These are phyloP conservation scores for Saguinus imperator DNA, from an alignment of 2,113 vertebrate genomes.

Conservation along the genomic window DNA sequence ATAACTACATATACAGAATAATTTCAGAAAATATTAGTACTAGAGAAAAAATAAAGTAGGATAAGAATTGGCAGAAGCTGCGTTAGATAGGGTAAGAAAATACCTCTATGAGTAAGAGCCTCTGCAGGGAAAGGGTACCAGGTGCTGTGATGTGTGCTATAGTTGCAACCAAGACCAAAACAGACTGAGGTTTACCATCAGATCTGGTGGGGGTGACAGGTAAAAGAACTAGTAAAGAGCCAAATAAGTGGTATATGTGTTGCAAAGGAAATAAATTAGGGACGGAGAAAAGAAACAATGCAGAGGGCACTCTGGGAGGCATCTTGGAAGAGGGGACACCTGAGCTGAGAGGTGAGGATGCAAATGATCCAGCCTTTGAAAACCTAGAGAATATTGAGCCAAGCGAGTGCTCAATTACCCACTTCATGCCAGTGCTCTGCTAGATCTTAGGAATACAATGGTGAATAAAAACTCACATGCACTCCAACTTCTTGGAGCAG, in stretches of 20 bases:
- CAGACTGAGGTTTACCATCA: background rate
- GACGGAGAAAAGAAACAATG: background rate
- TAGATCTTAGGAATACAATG: background rate
- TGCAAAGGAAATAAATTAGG: background rate
- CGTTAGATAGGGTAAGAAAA: background rate
- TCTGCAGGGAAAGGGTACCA: background rate
- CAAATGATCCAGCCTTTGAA: background rate
- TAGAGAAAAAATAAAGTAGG: background rate
- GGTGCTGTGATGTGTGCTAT: background rate
- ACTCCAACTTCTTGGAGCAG: background rate
- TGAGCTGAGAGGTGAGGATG: background rate
- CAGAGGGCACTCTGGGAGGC: background rate
- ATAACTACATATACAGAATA: background rate
- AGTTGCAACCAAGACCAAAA: background rate
- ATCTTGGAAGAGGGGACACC: background rate
- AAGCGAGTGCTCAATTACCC: background rate
- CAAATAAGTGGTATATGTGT: background rate
- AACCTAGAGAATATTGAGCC: background rate
- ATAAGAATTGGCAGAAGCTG: background rate
- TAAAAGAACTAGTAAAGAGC: background rate
- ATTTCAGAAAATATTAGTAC: background rate
- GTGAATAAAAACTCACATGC: background rate
- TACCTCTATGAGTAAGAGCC: background rate
- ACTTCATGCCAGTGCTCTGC: background rate
- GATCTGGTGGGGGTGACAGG: background rate